Evolutionary conservation across 1,140 invertebrate species (phyloP).

Genomic region (Platorchestia sp.): DNA sequence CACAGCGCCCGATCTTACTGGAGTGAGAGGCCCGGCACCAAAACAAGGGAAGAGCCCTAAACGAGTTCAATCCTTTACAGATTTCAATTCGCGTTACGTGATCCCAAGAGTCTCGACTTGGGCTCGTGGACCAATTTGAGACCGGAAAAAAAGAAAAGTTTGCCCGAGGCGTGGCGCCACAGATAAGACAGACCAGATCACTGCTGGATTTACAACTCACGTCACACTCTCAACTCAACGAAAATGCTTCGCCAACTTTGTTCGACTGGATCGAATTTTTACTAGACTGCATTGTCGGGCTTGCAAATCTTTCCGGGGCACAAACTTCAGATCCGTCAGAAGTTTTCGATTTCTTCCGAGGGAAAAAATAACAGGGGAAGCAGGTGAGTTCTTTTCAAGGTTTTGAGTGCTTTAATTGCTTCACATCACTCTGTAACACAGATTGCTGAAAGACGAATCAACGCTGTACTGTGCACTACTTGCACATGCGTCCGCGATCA

Average conservation of each 20-base stretch:
- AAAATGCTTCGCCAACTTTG: conserved; percentile 43
- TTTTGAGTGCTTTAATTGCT: background rate
- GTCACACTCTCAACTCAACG: conserved; percentile 12
- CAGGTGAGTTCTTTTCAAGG: background rate
- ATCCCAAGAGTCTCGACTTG: conserved; percentile 13
- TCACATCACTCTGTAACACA: background rate
- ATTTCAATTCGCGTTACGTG: conserved; percentile 46
- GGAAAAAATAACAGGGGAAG: background rate
- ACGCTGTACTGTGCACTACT: background rate
- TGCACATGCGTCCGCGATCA: background rate
- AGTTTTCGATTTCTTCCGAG: background rate
- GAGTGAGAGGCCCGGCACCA: background rate
- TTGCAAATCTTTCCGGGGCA: conserved; percentile 15
- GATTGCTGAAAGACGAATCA: background rate
- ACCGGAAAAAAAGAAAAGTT: background rate
- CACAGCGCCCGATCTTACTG: background rate
- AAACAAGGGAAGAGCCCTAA: background rate
- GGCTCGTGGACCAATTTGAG: conserved; percentile 28
- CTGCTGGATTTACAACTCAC: conserved; percentile 35
- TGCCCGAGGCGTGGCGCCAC: background rate
- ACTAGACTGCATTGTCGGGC: conserved; percentile 15
- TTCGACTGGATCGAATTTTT: conserved; percentile 39
- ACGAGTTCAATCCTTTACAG: conserved; percentile 40
- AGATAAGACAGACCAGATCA: conserved; percentile 34
- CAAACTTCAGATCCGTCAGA: conserved; percentile 1